Conservation (phyloP, 2,113 vertebrate genomes). For the Caretta caretta region DNA sequence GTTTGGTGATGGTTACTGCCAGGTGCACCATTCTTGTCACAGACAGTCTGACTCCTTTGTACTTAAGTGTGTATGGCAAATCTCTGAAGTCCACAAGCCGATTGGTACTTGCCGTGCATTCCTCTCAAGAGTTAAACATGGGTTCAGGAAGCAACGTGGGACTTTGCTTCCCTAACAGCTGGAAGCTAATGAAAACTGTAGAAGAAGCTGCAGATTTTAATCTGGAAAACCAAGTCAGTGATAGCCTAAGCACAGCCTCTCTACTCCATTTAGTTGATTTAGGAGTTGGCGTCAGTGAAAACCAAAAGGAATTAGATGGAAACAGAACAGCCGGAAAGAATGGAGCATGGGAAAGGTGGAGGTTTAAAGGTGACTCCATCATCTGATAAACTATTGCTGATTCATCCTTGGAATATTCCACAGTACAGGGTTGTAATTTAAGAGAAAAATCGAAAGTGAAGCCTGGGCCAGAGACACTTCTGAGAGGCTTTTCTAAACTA, state of each 20-base stretch:
- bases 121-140: neutral
- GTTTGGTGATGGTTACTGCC: constrained; percentile 8
- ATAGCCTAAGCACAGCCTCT: neutral
- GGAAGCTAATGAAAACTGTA: neutral
- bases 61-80: neutral
- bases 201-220: neutral
- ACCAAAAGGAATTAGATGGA: neutral
- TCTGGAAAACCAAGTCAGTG: neutral
- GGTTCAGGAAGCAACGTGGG: constrained; percentile 18
- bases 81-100: constrained; percentile 8
- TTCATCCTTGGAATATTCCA: neutral
- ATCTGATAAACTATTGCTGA: neutral
- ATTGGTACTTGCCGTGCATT: constrained; percentile 22
- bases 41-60: constrained; percentile 23
- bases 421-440: fast-evolving
- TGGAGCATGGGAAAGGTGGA: neutral
- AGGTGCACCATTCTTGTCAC: constrained; percentile 20
- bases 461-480: neutral
- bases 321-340: neutral
- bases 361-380: neutral
- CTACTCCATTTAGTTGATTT: neutral
- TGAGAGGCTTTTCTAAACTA: neutral
- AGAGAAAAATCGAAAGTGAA: neutral
- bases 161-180: constrained; percentile 47
- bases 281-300: neutral